Percentiles rank a stretch among this genome's conserved stretches.
These are phyloP conservation scores for Plutomurus gul DNA, from an alignment of 1,140 invertebrate genomes.

Conservation along the genomic window DNA sequence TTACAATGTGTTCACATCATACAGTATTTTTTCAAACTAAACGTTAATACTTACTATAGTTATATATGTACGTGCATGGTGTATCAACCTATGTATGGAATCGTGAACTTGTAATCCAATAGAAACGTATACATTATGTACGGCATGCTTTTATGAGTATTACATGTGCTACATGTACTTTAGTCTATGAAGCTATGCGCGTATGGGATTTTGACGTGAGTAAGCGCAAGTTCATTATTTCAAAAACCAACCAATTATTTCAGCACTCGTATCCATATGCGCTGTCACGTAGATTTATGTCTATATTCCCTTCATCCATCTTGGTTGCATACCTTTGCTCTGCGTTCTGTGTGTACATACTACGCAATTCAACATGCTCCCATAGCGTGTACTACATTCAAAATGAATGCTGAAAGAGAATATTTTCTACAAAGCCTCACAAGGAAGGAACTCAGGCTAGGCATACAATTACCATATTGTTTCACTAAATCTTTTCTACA, in stretches of 20 bases:
- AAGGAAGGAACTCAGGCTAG: background rate
- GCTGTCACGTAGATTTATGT: slow-evolving; percentile 28
- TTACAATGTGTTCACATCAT: too few species aligned
- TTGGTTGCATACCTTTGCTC: slow-evolving; percentile 8
- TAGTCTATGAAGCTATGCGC: too few species aligned
- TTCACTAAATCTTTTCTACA: slow-evolving; percentile 36
- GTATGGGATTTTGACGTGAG: background rate
- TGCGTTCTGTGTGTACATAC: background rate
- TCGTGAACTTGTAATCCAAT: too few species aligned
- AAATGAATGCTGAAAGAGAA: slow-evolving; percentile 6
- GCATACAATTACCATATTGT: slow-evolving; percentile 34
- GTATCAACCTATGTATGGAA: too few species aligned
- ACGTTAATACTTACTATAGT: too few species aligned
- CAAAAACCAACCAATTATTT: slow-evolving; percentile 32
- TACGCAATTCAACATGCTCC: slow-evolving; percentile 15
- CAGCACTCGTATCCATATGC: slow-evolving; percentile 26
- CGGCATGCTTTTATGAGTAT: too few species aligned
- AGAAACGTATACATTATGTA: too few species aligned
- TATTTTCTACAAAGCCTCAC: background rate
- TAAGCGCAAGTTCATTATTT: slow-evolving; percentile 27
- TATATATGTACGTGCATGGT: too few species aligned
- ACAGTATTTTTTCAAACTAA: too few species aligned
- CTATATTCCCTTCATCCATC: slow-evolving; percentile 29
- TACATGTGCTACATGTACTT: too few species aligned
- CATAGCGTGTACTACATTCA: slow-evolving; percentile 2